Conservation (phyloP, 2,113 vertebrate genomes). For the Prionailurus viverrinus region DNA sequence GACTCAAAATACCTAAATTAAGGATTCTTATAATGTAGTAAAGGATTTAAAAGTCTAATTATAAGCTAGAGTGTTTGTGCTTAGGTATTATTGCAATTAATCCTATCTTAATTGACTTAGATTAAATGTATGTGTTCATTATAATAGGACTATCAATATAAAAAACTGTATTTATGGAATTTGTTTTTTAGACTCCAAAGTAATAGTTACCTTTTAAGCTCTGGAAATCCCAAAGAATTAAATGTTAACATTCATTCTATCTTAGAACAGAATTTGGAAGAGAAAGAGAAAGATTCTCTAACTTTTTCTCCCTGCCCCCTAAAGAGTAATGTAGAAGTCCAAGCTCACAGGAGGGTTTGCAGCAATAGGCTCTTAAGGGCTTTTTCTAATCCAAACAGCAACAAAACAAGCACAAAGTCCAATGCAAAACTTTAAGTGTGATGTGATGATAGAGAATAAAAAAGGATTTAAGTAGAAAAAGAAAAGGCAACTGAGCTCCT, state of each 20-base stretch:
- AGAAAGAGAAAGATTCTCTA: background rate
- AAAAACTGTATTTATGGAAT: background rate
- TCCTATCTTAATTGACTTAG: slow-evolving; percentile 14
- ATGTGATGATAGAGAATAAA: slow-evolving; percentile 48
- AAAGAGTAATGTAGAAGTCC: background rate
- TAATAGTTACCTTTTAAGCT: background rate
- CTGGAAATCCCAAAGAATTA: slow-evolving; percentile 1
- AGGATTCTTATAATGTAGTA: background rate
- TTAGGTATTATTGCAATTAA: background rate
- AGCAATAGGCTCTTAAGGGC: background rate
- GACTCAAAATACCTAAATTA: background rate
- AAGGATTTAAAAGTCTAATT: slow-evolving; percentile 11
- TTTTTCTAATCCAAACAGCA: slow-evolving; percentile 38
- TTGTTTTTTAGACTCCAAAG: background rate
- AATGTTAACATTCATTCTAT: slow-evolving; percentile 5
- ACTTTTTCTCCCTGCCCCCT: background rate
- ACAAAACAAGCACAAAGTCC: slow-evolving; percentile 50
- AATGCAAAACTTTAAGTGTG: background rate
- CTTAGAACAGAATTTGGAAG: background rate
- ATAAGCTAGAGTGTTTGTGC: background rate
- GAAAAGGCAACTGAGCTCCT: background rate
- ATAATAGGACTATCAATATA: background rate
- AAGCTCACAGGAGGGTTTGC: background rate
- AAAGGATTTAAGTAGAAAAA: slow-evolving; percentile 51
- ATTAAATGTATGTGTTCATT: background rate